A percentile compares a stretch with the other conserved stretches of the same genome.
phyloP scores from a whole-genome alignment of 2,888 invertebrate species.

The Drosophila recens region DNA sequence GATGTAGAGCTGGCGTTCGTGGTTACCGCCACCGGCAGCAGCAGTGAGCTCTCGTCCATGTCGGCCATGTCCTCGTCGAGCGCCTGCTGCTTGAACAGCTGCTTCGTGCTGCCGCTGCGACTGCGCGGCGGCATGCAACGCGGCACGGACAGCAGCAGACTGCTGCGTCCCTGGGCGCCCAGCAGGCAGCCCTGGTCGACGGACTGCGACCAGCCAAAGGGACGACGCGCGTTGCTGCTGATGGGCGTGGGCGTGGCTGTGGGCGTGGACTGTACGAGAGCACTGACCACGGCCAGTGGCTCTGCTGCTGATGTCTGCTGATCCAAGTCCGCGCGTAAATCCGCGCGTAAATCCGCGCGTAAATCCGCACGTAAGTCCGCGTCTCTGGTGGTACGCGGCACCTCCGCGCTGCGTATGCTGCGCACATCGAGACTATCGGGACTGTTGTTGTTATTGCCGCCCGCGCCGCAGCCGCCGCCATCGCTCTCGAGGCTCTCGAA shows the following conservation, averaged over 20 bases:
- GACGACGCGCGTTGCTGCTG: conserved; percentile 55
- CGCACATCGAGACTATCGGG: conserved; percentile 76
- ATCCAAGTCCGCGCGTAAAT: no score
- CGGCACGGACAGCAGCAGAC: conserved; percentile 83
- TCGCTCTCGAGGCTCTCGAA: conserved; percentile 85
- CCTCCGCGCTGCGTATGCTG: conserved; percentile 83
- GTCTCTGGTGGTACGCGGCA: conserved; percentile 45
- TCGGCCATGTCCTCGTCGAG: conserved; percentile 86
- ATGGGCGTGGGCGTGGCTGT: conserved; percentile 8
- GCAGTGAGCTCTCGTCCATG: conserved; percentile 86
- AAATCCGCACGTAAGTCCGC: no score
- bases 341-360: no score
- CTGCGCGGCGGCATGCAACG: conserved; percentile 84
- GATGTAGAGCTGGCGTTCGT: neutral
- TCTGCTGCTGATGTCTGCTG: conserved; percentile 36
- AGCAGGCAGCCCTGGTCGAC: conserved; percentile 81
- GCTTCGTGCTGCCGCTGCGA: conserved; percentile 86
- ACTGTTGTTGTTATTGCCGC: conserved; percentile 38
- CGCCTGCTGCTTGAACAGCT: conserved; percentile 87
- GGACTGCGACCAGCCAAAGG: conserved; percentile 83
- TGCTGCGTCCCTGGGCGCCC: conserved; percentile 66
- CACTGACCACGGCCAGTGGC: conserved; percentile 54
- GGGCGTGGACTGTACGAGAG: conserved; percentile 41
- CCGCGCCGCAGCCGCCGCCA: conserved; percentile 39
- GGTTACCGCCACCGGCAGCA: conserved; percentile 81